Base-by-base conservation (phyloP, 2,797 vertebrate species). In the Crypturellus tataupa region DNA sequence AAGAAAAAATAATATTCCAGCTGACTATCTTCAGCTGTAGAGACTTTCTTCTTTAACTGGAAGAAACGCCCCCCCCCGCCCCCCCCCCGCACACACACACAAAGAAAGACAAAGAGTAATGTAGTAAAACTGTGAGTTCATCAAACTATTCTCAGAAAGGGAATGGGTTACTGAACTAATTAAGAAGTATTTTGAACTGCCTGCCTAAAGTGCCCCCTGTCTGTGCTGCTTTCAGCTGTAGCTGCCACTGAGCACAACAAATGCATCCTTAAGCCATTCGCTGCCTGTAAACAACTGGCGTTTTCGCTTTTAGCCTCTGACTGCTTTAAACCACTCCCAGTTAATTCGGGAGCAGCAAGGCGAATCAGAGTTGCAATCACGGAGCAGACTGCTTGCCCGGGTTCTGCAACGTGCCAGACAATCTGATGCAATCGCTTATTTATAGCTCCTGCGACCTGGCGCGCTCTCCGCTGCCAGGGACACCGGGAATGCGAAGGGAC, bases 261-360 rank as follows among this genome's bases (percentile, higher is more conserved):
- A 65, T 7, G 5, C 68, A 63, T 78, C 55, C 83, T 82, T 85
- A 86, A 2, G 6, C 70, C 86, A 95, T 83, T 96, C 87, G 85
- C 64, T 63, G 73, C 68, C 42, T 84, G 53, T 91, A 96, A 96
- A 95, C 91, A 95, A 94, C n/a, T 55, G 33, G 67, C 80, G 77
- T 94, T 97, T 94, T 97, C 85, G 69, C 89, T 96, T 97, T 97
- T 86, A 97, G 94, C 93, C 96, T 95, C 92, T 69, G 83, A 69
- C 84, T 96, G 56, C 90, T 96, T 27, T 56, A 90, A 93, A 87
- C 77, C 85, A 70, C 93, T 94, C 96, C 96, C 92, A 86, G 90
- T 87, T 96, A 95, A 97, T 96, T 90, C 62, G 17, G 89, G 85
- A 96, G 84, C 84, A 77, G 86, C 68, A 85, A 65, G 23, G 51